These are phyloP conservation scores for Harpalus rufipes DNA, from an alignment of 2,888 invertebrate genomes.

Conservation along the genomic window DNA sequence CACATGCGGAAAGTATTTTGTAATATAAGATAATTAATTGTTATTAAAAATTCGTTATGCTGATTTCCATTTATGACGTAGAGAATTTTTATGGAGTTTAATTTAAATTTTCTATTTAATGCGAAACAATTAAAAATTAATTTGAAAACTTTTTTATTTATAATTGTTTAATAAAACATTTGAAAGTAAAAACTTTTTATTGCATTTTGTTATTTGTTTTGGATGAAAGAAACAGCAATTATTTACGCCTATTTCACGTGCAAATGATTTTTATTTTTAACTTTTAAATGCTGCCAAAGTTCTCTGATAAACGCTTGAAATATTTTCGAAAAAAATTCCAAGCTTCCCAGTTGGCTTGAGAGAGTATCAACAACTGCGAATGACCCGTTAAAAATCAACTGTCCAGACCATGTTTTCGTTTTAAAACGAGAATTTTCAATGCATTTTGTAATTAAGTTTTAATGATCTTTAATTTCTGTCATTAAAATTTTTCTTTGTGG, in stretches of 20 bases:
- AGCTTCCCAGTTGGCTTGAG: constrained; percentile 29
- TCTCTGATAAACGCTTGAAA: constrained; percentile 19
- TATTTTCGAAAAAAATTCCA: constrained; percentile 21
- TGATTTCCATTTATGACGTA: background rate
- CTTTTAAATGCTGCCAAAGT: constrained; percentile 7
- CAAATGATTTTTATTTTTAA: constrained; percentile 21
- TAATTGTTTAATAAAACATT: background rate
- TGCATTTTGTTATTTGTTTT: background rate
- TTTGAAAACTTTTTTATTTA: background rate
- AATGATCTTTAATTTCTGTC: background rate
- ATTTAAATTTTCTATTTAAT: constrained; percentile 4
- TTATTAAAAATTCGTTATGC: background rate
- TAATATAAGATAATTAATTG: background rate
- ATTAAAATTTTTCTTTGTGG: constrained; percentile 20
- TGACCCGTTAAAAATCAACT: constrained; percentile 53
- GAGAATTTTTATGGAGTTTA: background rate
- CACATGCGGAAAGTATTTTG: background rate
- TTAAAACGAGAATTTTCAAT: background rate
- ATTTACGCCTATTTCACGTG: background rate
- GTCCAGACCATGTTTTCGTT: background rate
- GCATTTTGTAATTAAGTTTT: background rate
- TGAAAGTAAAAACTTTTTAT: background rate
- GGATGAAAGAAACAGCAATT: background rate
- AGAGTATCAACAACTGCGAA: background rate
- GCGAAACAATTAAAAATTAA: background rate